phyloP scores from a whole-genome alignment of 23 tunicate species.

The Oikopleura vanhoeffeni region DNA sequence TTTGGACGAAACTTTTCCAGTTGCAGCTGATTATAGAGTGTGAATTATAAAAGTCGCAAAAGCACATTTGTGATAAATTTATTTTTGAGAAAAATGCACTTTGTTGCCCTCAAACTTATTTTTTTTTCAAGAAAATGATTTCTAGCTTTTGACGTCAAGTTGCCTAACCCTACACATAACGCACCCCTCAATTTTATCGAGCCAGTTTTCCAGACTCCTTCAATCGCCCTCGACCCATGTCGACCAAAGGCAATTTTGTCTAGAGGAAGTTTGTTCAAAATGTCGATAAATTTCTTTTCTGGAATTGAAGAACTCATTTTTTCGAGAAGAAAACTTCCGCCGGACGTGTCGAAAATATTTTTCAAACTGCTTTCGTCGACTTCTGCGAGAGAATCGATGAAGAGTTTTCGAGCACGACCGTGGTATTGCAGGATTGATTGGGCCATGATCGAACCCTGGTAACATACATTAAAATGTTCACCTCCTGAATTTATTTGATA shows the following conservation, averaged over 20 bases:
- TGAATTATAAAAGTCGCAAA: no score
- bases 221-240: not conserved
- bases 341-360: not conserved
- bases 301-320: not conserved
- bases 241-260: not conserved
- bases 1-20: no score
- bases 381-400: not conserved
- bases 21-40: no score
- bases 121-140: no score
- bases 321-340: not conserved
- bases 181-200: not conserved
- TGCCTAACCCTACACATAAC: no score
- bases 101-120: no score
- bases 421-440: not conserved
- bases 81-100: no score
- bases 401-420: not conserved
- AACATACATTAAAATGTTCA: not conserved
- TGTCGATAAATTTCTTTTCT: not conserved
- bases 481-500: no score
- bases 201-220: not conserved
- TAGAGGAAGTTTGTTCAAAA: not conserved
- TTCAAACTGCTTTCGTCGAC: not conserved
- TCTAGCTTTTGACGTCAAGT: no score
- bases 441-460: not conserved
- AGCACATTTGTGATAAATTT: no score